Evolutionary conservation across 2,888 invertebrate species (phyloP).

Genomic region (Sacculina carcini): DNA sequence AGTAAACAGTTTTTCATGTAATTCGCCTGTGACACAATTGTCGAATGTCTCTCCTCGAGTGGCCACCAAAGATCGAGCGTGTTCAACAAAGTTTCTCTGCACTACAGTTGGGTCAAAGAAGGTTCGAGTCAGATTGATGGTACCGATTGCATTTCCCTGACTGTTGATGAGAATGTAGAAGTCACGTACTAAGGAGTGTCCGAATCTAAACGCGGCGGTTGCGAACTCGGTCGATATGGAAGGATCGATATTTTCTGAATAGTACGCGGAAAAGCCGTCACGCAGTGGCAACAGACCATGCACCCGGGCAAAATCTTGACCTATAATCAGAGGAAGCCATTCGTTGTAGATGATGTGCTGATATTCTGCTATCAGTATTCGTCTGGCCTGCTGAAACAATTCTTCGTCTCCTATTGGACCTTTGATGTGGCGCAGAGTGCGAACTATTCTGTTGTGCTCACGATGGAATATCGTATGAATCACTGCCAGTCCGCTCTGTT

Average conservation of each 20-base stretch:
- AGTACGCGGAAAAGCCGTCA: conserved; percentile 5
- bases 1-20: neutral
- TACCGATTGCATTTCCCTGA: neutral
- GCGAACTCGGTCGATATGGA: conserved; percentile 10
- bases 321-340: conserved; percentile 27
- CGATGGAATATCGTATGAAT: conserved; percentile 36
- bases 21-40: neutral
- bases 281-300: neutral
- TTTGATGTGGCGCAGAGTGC: conserved; percentile 20
- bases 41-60: neutral
- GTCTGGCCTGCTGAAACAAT: conserved; percentile 26
- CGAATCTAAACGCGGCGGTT: conserved; percentile 11
- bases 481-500: conserved; percentile 37
- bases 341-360: conserved; percentile 29
- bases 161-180: neutral
- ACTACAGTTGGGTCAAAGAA: neutral
- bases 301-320: conserved; percentile 18
- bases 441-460: conserved; percentile 26
- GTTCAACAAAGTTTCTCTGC: neutral
- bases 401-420: conserved; percentile 26
- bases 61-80: neutral
- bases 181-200: conserved; percentile 11
- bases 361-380: conserved; percentile 25
- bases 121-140: neutral
- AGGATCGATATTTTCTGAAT: conserved; percentile 5